Evolutionary conservation across 1,140 invertebrate species (phyloP).

Genomic region (Panagrolaimus sp.): DNA sequence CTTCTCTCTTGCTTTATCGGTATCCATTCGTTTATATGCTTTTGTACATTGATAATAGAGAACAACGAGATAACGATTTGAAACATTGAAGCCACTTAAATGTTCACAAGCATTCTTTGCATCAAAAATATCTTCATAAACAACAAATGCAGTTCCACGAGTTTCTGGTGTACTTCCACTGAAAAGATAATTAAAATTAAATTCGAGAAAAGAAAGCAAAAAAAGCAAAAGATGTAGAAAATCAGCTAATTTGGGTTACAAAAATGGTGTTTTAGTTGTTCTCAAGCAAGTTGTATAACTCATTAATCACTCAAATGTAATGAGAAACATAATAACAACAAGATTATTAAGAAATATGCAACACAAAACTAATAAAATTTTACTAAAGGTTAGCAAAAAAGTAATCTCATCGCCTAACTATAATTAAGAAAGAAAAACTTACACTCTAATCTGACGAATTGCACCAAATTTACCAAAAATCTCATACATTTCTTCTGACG

Average conservation of each 20-base stretch:
- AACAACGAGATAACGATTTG: slow-evolving; percentile 89
- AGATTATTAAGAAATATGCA: too few species aligned
- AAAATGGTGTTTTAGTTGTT: too few species aligned
- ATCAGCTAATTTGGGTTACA: too few species aligned
- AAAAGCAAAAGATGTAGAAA: too few species aligned
- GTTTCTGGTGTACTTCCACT: slow-evolving; percentile 96
- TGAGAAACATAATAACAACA: too few species aligned
- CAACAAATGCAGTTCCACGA: slow-evolving; percentile 94
- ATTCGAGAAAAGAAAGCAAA: too few species aligned
- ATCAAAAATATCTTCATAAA: slow-evolving; percentile 99
- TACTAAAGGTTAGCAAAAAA: too few species aligned
- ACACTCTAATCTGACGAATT: slow-evolving; percentile 94
- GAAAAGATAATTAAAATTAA: slow-evolving; percentile 62
- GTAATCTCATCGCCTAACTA: too few species aligned
- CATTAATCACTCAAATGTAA: too few species aligned
- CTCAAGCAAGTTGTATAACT: too few species aligned
- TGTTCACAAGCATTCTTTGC: slow-evolving; percentile 99
- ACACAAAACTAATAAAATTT: too few species aligned
- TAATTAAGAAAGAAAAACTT: slow-evolving; percentile 64
- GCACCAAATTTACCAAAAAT: slow-evolving; percentile 99
- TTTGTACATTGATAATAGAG: slow-evolving; percentile 77
- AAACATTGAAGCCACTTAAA: slow-evolving; percentile 96
- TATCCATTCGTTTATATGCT: slow-evolving; percentile 90
- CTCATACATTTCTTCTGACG: slow-evolving; percentile 99
- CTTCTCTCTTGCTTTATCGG: slow-evolving; percentile 93